Conservation (phyloP, 1,140 invertebrate genomes). For the Ericerus pela region DNA sequence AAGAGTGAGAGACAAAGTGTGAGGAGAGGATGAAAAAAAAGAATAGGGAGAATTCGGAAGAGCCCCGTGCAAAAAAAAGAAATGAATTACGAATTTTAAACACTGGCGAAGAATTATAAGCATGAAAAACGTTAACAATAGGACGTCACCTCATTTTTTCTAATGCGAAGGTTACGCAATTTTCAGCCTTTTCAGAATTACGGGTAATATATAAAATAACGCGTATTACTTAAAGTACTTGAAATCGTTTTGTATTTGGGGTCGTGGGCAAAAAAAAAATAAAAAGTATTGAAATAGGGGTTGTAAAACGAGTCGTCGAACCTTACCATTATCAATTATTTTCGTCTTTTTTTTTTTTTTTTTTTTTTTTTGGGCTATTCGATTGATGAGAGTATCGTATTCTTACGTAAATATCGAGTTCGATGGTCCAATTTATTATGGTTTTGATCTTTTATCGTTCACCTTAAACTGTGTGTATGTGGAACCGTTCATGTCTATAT, state of each 20-base stretch:
- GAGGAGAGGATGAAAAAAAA: too few species aligned
- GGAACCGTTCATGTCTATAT: too few species aligned
- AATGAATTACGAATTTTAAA: conserved; percentile 4
- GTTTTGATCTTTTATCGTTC: too few species aligned
- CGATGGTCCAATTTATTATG: too few species aligned
- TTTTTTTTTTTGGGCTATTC: too few species aligned
- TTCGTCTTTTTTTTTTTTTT: too few species aligned
- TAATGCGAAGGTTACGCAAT: background rate
- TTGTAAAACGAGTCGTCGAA: too few species aligned
- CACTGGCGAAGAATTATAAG: background rate
- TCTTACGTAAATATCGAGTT: too few species aligned
- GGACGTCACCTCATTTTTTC: conserved; percentile 4
- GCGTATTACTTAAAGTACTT: background rate
- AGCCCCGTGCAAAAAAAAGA: background rate
- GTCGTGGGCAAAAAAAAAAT: background rate
- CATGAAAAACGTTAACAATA: background rate
- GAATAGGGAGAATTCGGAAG: conserved; percentile 1
- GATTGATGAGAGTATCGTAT: too few species aligned
- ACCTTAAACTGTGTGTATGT: too few species aligned
- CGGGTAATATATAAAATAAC: background rate
- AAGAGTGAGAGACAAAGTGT: too few species aligned
- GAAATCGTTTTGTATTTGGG: background rate
- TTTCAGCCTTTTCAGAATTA: conserved; percentile 8
- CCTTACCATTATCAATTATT: too few species aligned
- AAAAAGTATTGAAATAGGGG: background rate